Conservation (phyloP, 1,140 invertebrate genomes). For the Drosophila truncata region DNA sequence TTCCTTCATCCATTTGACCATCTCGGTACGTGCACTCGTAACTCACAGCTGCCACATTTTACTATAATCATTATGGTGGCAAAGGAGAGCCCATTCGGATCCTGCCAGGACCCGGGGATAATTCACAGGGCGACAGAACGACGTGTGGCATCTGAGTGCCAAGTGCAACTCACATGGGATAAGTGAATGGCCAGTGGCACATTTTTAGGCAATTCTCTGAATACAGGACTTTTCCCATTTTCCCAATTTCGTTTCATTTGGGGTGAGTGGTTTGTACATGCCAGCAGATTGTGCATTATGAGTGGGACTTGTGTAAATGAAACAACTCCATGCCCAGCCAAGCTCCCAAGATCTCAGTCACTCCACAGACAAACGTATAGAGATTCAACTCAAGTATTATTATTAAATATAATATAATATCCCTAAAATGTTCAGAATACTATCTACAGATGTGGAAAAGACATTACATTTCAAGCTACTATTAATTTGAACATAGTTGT, state of each 20-base stretch:
- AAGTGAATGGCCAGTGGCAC: slow-evolving; percentile 11
- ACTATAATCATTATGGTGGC: slow-evolving; percentile 38
- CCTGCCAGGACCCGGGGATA: slow-evolving; percentile 6
- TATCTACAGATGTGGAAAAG: neutral
- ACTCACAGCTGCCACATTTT: slow-evolving; percentile 71
- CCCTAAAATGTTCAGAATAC: neutral
- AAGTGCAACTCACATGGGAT: slow-evolving; percentile 8
- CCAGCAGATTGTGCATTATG: slow-evolving; percentile 23
- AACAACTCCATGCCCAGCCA: neutral
- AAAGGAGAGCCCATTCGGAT: neutral
- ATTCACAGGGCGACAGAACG: slow-evolving; percentile 13
- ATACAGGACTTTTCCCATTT: slow-evolving; percentile 13
- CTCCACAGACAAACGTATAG: neutral
- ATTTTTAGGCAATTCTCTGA: slow-evolving; percentile 18
- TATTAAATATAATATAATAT: too few relatives aligned
- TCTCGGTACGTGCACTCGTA: slow-evolving; percentile 62
- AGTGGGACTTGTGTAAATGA: slow-evolving; percentile 10
- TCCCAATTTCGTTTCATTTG: slow-evolving; percentile 22
- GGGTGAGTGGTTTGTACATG: neutral
- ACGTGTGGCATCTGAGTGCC: slow-evolving; percentile 15
- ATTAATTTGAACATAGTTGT: neutral
- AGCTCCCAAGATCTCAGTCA: neutral
- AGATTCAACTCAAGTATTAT: neutral
- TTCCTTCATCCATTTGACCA: neutral
- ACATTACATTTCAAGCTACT: neutral